Evolutionary conservation across 2,888 invertebrate genomes (phyloP).

Genomic region (Ectemnius cavifrons): DNA sequence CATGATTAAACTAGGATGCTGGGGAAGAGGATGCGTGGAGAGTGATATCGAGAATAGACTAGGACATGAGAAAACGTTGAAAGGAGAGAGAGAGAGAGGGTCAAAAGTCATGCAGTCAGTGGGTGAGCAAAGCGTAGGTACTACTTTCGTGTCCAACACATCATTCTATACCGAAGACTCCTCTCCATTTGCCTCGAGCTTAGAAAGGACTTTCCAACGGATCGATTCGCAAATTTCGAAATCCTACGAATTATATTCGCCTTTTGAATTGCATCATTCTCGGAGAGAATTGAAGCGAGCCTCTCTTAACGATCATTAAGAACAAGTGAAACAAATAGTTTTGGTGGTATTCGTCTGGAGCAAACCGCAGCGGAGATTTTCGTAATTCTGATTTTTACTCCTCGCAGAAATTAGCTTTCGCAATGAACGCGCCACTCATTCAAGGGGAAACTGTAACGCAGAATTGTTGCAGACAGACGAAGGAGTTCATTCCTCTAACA

Average conservation of each 20-base stretch:
- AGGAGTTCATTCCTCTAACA: not conserved
- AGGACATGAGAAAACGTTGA: constrained; percentile 25
- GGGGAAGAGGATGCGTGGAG: constrained; percentile 15
- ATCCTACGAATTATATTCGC: no score
- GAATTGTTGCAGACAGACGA: not conserved
- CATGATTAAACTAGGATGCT: constrained; percentile 59
- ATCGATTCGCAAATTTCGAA: constrained; percentile 3
- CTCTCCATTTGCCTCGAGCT: no score
- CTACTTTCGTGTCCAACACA: constrained; percentile 65
- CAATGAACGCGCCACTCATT: not conserved
- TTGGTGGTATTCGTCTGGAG: not conserved
- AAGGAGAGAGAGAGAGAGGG: constrained; percentile 53
- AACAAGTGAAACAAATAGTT: no score
- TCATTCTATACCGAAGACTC: no score
- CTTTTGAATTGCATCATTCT: no score
- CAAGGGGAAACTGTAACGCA: constrained; percentile 6
- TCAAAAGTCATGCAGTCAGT: constrained; percentile 73
- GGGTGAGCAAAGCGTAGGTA: constrained; percentile 65
- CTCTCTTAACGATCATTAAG: no score
- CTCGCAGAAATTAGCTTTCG: not conserved
- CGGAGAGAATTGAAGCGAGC: no score
- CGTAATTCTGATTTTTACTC: not conserved
- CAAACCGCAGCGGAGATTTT: not conserved
- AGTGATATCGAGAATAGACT: constrained; percentile 27
- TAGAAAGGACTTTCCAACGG: no score